A percentile compares a stretch with the other conserved stretches of the same genome.
Conservation (phyloP, 2,888 invertebrate genomes). For the Drosophila meridionalis region DNA sequence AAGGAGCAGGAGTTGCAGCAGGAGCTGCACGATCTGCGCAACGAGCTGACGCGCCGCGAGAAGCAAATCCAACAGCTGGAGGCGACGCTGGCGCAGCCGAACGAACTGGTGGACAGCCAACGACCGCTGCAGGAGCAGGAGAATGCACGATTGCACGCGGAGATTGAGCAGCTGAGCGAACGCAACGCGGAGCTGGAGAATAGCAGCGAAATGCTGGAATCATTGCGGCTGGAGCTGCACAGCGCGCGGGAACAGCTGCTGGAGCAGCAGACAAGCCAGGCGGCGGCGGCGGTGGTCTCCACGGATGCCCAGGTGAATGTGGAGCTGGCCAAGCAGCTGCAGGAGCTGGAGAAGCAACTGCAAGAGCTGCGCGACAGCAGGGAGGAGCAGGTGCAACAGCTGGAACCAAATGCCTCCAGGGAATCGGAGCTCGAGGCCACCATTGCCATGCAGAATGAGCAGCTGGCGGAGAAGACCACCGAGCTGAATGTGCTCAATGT, state of each 20-base stretch:
- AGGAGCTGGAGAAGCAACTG: constrained; percentile 66
- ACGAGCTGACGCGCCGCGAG: constrained; percentile 84
- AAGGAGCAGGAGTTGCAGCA: constrained; percentile 80
- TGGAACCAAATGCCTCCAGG: constrained; percentile 4
- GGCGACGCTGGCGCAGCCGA: constrained; percentile 21
- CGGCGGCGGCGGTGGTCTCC: constrained; percentile 9
- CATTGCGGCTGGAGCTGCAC: constrained; percentile 82
- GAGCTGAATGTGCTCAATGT: constrained; percentile 86
- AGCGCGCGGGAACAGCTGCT: constrained; percentile 82
- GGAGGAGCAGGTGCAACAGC: constrained; percentile 28
- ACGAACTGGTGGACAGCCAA: not conserved
- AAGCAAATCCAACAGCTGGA: constrained; percentile 91
- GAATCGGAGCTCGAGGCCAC: constrained; percentile 86
- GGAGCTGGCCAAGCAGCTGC: constrained; percentile 82
- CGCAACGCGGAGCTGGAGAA: constrained; percentile 86
- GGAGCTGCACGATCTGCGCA: constrained; percentile 63
- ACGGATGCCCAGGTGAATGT: constrained; percentile 71
- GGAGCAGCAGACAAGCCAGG: constrained; percentile 32
- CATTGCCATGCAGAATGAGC: constrained; percentile 86
- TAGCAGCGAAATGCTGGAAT: constrained; percentile 88
- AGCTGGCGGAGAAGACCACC: constrained; percentile 86
- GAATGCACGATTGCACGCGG: constrained; percentile 42
- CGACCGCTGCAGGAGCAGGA: constrained; percentile 50
- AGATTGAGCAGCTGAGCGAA: constrained; percentile 86
- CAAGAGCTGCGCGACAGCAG: constrained; percentile 31